Conservation (phyloP, 2,888 invertebrate species). For the Mimas tiliae region DNA sequence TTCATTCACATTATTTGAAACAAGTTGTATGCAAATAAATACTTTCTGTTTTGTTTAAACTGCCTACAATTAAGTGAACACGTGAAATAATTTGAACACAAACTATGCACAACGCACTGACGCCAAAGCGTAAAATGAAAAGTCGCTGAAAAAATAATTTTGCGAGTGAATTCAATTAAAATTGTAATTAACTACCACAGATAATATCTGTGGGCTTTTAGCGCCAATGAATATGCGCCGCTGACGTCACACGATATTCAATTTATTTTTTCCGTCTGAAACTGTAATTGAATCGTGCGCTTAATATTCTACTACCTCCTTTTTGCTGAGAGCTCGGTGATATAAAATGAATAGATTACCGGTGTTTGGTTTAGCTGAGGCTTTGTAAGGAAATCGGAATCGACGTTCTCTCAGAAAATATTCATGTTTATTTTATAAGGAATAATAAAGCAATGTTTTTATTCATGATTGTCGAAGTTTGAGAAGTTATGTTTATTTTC, state of each 20-base stretch:
- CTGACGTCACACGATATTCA: slow-evolving; percentile 46
- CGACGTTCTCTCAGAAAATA: slow-evolving; percentile 1
- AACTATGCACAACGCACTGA: neutral
- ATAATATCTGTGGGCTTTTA: slow-evolving; percentile 47
- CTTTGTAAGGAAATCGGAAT: slow-evolving; percentile 24
- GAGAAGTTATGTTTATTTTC: neutral
- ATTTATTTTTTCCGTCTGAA: slow-evolving; percentile 49
- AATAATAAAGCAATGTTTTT: neutral
- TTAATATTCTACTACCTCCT: slow-evolving; percentile 47
- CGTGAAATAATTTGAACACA: neutral
- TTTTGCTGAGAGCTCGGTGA: slow-evolving; percentile 34
- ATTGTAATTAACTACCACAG: slow-evolving; percentile 56
- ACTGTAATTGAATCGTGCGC: slow-evolving; percentile 48
- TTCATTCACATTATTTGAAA: neutral
- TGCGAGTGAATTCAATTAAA: slow-evolving; percentile 58
- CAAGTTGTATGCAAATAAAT: neutral
- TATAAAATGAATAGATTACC: slow-evolving; percentile 33
- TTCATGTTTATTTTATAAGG: neutral
- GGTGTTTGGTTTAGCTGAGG: slow-evolving; percentile 11
- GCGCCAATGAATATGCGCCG: slow-evolving; percentile 41
- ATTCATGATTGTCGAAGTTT: neutral
- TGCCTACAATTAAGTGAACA: no score
- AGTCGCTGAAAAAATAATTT: slow-evolving; percentile 45
- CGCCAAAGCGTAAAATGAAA: slow-evolving; percentile 30
- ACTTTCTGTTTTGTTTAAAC: no score